phyloP scores from a whole-genome alignment of 2,888 invertebrate genomes.

The Caradrina kadenii region DNA sequence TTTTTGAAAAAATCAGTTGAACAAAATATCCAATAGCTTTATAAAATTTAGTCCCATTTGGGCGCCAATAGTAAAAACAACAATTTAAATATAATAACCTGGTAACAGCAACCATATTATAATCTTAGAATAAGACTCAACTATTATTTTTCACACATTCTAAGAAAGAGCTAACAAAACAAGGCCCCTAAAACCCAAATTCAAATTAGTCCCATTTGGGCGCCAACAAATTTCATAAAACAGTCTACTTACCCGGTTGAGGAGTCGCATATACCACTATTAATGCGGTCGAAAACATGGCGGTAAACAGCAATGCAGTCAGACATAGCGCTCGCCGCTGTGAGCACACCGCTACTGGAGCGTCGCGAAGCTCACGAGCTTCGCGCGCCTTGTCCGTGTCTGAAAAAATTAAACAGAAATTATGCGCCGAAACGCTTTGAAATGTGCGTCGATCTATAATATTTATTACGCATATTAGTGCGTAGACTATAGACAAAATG shows the following conservation, averaged over 20 bases:
- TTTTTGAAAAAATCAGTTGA: no score
- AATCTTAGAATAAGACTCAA: no score
- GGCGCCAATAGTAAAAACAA: background rate
- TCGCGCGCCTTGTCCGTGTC: constrained; percentile 87
- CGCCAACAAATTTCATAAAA: background rate
- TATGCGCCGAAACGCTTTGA: no score
- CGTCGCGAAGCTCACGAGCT: constrained; percentile 82
- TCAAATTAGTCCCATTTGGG: constrained; percentile 3
- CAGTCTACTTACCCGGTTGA: constrained; percentile 92
- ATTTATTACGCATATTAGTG: no score
- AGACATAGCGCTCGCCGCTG: constrained; percentile 96
- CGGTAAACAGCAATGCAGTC: constrained; percentile 94
- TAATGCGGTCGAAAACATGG: constrained; percentile 95
- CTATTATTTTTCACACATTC: no score
- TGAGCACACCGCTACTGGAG: constrained; percentile 96
- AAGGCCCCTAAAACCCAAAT: no score
- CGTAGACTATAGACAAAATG: no score
- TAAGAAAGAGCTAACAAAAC: no score
- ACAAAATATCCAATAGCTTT: background rate
- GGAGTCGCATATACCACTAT: constrained; percentile 97
- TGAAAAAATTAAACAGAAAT: constrained; percentile 48
- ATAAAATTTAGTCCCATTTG: background rate
- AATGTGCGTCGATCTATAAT: no score
- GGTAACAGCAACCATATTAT: no score
- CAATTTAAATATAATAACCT: no score